Base-by-base conservation (phyloP, 2,888 invertebrate species). In the Odontomyia ornata region DNA sequence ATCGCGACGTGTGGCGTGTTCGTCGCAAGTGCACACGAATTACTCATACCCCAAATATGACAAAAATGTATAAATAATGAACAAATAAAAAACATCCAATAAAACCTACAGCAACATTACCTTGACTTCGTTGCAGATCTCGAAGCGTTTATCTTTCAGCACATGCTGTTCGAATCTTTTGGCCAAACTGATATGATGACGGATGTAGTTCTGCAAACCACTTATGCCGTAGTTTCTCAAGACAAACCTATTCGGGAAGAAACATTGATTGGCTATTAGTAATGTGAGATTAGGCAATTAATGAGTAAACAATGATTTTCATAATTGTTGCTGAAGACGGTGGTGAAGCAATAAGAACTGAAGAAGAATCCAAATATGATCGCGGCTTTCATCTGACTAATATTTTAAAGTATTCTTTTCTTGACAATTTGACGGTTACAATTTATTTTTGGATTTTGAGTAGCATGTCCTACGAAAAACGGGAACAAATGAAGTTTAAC, bases 141-240 rank as follows among this genome's bases (percentile, higher is more conserved):
- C 94, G 86, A 98, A 98, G 80, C 97, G 89, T 76, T 90, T 89
- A 87, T 98, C 98, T 82, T 91, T 91, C 81, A 89, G 89, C 18
- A 98, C 95, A 64, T 92, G 89, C 69, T 89, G 88, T 85, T 96
- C 97, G 85, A 98, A 98, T 81, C 91, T 90, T 86, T 97, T 97
- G 15, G 98, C 98, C 80, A 98, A 89, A 81, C 92, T 90, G 82
- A 95, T 93, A 84, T 98, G 98, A 85, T 94, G 93, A 79, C 99
- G 90, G 80, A 99, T 96, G 84, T 99, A 98, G 77, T 92, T 91
- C 85, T 97, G 97, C 67, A 99, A 88, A 0, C 98, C 98, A 78
- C 94, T 93, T 81, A 99, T 94, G 23, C 99, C 99, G 84, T 96
- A 98, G 83, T 92, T 93, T 80, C 99, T 89, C 82, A 99, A 89